Evolutionary conservation across 2,888 invertebrate genomes (phyloP).

Genomic region (Sarcophaga rosellei): DNA sequence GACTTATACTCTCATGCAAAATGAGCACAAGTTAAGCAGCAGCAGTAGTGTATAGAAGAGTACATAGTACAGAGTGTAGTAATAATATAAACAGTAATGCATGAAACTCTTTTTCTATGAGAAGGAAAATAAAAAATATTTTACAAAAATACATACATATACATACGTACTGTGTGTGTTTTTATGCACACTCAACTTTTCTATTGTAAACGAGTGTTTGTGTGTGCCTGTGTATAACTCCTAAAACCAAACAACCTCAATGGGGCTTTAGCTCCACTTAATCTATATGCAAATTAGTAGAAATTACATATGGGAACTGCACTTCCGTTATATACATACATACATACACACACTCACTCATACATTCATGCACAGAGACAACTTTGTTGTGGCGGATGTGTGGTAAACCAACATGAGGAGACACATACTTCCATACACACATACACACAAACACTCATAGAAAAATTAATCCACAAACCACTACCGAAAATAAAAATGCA

Average conservation of each 20-base stretch:
- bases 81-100: background rate
- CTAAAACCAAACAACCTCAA: conserved; percentile 64
- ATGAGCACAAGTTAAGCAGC: background rate
- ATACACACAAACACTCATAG: background rate
- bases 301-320: conserved; percentile 71
- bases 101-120: background rate
- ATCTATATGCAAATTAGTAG: conserved; percentile 73
- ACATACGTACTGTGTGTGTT: background rate
- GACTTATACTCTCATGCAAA: background rate
- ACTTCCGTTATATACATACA: conserved; percentile 64
- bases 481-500: too few relatives aligned
- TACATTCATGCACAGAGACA: background rate
- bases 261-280: conserved; percentile 68
- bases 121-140: background rate
- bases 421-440: background rate
- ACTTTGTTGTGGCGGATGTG: background rate
- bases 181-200: background rate
- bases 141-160: background rate
- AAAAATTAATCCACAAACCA: background rate
- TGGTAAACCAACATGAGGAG: conserved; percentile 13
- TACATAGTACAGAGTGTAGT: background rate
- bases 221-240: conserved; percentile 3
- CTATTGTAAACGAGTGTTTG: too few relatives aligned
- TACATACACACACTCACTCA: background rate
- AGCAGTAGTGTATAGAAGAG: too few relatives aligned